Evolutionary conservation across 2,888 invertebrate species (phyloP).

Genomic region (Drosophila eohydei): DNA sequence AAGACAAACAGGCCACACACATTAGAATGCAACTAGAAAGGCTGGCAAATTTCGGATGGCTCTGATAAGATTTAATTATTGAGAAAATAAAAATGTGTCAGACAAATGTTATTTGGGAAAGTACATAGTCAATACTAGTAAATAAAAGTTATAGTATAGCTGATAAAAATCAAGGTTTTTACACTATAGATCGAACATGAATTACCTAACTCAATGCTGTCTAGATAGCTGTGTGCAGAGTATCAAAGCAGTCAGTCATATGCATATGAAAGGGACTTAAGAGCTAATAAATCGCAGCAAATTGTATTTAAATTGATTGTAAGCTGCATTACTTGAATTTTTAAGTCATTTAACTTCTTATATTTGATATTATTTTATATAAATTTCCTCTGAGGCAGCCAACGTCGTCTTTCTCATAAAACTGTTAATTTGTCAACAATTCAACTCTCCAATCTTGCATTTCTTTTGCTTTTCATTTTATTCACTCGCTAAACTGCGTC

Average conservation of each 20-base stretch:
- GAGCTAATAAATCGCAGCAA: background rate
- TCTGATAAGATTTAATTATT: slow-evolving; percentile 37
- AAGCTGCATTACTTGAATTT: background rate
- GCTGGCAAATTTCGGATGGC: slow-evolving; percentile 16
- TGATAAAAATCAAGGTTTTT: too few relatives aligned
- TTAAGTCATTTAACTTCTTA: background rate
- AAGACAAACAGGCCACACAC: slow-evolving; percentile 36
- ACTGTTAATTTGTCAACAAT: slow-evolving; percentile 20
- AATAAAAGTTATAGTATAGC: background rate
- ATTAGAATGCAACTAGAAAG: slow-evolving; percentile 22
- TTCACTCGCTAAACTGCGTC: slow-evolving; percentile 24
- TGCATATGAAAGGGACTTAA: background rate
- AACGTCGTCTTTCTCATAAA: background rate
- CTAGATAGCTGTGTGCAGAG: background rate
- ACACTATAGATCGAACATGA: too few relatives aligned
- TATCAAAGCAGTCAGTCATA: background rate
- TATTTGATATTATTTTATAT: background rate
- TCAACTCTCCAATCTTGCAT: slow-evolving; percentile 45
- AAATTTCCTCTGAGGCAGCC: background rate
- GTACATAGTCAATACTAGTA: background rate
- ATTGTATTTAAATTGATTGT: background rate
- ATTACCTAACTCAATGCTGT: too few relatives aligned
- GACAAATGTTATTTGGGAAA: background rate
- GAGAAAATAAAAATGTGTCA: slow-evolving; percentile 37
- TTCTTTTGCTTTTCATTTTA: slow-evolving; percentile 25